Conservation (phyloP, 2,797 vertebrate genomes). For the Propithecus perrieri region DNA sequence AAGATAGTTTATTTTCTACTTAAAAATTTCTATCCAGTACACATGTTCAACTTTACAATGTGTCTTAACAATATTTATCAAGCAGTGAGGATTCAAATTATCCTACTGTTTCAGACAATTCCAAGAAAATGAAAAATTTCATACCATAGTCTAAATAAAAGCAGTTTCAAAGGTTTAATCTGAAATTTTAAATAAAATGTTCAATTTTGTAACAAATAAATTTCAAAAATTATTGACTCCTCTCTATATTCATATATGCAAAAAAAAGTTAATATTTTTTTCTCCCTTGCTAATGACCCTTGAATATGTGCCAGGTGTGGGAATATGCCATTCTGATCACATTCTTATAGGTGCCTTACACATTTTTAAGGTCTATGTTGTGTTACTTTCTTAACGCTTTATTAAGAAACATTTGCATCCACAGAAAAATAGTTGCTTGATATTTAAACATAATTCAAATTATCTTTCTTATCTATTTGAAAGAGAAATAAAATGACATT, state of each 20-base stretch:
- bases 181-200: slow-evolving; percentile 31
- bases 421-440: slow-evolving; percentile 36
- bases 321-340: background rate
- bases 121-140: slow-evolving; percentile 12
- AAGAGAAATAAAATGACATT: slow-evolving; percentile 39
- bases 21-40: background rate
- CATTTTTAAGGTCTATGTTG: background rate
- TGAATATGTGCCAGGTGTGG: background rate
- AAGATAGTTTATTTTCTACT: slow-evolving; percentile 20
- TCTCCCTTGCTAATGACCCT: background rate
- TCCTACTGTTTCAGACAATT: background rate
- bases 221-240: slow-evolving; percentile 16
- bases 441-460: slow-evolving; percentile 64
- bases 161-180: slow-evolving; percentile 19
- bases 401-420: background rate
- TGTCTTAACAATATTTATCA: background rate
- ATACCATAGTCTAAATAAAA: background rate
- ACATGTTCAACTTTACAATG: background rate
- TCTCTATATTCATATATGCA: background rate
- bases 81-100: slow-evolving; percentile 21
- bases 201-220: slow-evolving; percentile 31
- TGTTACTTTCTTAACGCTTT: slow-evolving; percentile 4
- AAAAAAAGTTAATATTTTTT: background rate
- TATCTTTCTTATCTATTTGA: slow-evolving; percentile 41
- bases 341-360: background rate